Evolutionary conservation across 1,140 invertebrate genomes (phyloP), one percentile per base, ranked within the genome.

Genomic region (Aethina tumida): DNA sequence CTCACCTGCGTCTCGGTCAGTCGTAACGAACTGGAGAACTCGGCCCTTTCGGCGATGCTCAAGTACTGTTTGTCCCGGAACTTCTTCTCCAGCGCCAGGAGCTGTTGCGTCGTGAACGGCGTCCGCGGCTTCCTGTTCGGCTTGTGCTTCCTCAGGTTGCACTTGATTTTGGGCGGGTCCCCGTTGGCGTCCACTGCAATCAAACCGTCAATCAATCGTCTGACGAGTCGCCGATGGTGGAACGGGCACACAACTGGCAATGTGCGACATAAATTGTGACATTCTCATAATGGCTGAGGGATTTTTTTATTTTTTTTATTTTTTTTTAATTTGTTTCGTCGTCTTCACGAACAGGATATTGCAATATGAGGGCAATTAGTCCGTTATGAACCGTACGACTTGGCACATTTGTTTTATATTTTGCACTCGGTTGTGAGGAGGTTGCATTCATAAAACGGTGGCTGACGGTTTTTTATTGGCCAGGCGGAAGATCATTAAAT

Each of bases 91-190:
- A 98, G 67, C 1, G 89, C 84, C 21, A 95, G 63, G 13, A 98
- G 69, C 61, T 98, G 95, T 58, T 96, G 88, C 4, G 92, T 94
- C 5, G 92, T 97, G 69, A 98, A 98, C 2, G 94, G 94, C 0
- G 94, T 98, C 32, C 94, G 73, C 0, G 94, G 95, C 64, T 98
- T 98, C 39, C 95, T 71, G 66, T 97, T 97, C 10, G 91, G 91
- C 58, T 97, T 98, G 72, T 62, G 60, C 43, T 62, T 62, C 16
- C 60, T 45, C n/a, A 62, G 32, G 60, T 93, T 92, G 67, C 92
- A 97, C 64, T 95, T 96, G 29, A 89, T 68, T 62, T 86, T 85
- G 1, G 82, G 77, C 6, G 77, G 75, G 50, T 87, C 83, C 2
- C 76, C 76, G 49, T 77, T 76, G 10, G 62, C 60, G 49, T 78